Conservation (phyloP, 2,888 invertebrate genomes). For the Belgica antarctica region DNA sequence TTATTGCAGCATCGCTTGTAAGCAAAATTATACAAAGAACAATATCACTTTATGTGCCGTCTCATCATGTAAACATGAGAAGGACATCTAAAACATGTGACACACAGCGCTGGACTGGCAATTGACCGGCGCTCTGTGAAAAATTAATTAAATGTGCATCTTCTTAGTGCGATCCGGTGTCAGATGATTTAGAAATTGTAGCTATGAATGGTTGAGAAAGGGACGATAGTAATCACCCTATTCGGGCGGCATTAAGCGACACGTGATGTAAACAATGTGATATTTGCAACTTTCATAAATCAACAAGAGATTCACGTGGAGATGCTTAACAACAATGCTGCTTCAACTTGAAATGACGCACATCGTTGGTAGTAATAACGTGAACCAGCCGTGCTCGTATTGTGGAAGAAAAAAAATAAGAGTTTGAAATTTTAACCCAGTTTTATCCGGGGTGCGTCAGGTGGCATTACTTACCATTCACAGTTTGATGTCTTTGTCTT, state of each 20-base stretch:
- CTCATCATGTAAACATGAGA: constrained; percentile 28
- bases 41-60: constrained; percentile 31
- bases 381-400: neutral
- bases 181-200: too few relatives aligned
- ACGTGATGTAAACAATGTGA: constrained; percentile 31
- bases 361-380: neutral
- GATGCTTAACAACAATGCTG: neutral
- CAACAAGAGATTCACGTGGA: constrained; percentile 1
- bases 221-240: neutral
- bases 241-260: constrained; percentile 5
- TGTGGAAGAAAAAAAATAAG: neutral
- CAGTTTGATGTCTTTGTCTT: constrained; percentile 10
- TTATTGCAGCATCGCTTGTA: constrained; percentile 37
- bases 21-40: neutral
- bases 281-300: constrained; percentile 1
- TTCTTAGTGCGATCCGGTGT: neutral
- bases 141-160: constrained; percentile 4
- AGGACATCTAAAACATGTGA: constrained; percentile 32
- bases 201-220: too few relatives aligned
- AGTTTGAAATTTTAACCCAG: constrained; percentile 1
- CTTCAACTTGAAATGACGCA: constrained; percentile 16
- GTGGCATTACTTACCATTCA: neutral
- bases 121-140: too few relatives aligned
- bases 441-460: neutral
- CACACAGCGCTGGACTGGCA: neutral